phyloP scores from a whole-genome alignment of 2,797 vertebrate genomes.

The Etheostoma nigrum region DNA sequence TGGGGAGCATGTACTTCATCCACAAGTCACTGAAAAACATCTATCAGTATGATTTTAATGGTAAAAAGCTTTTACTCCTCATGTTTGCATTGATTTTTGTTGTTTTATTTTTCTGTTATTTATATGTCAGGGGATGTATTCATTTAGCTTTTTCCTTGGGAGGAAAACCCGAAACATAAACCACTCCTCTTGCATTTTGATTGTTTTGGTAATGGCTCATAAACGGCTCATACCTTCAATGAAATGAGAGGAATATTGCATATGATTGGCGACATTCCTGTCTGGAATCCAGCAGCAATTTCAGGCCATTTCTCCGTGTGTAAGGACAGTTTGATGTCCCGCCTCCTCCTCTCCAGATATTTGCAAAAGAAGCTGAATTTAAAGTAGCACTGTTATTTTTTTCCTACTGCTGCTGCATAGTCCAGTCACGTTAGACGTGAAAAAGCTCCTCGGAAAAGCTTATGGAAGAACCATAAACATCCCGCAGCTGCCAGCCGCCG shows the following conservation, averaged over 20 bases:
- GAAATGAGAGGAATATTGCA: slow-evolving; percentile 13
- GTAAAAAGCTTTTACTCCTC: slow-evolving; percentile 72
- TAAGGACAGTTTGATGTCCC: slow-evolving; percentile 54
- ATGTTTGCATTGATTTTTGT: slow-evolving; percentile 19
- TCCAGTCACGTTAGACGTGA: slow-evolving; percentile 84
- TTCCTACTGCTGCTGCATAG: slow-evolving; percentile 69
- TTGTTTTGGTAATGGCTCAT: slow-evolving; percentile 19
- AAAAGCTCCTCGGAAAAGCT: slow-evolving; percentile 84
- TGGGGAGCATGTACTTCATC: slow-evolving; percentile 90
- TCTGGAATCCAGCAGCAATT: slow-evolving; percentile 13
- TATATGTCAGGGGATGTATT: slow-evolving; percentile 3
- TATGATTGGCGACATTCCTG: slow-evolving; percentile 27
- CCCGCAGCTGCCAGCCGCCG: slow-evolving; percentile 76
- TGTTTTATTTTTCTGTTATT: background rate
- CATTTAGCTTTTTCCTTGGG: background rate
- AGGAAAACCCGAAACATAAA: background rate
- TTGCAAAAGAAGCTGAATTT: slow-evolving; percentile 70
- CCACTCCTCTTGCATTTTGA: background rate
- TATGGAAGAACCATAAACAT: slow-evolving; percentile 88
- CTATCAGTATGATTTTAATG: slow-evolving; percentile 87
- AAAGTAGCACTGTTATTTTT: slow-evolving; percentile 67
- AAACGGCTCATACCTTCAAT: slow-evolving; percentile 1
- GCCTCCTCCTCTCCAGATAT: slow-evolving; percentile 42
- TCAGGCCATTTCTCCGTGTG: slow-evolving; percentile 32
- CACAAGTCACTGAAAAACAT: slow-evolving; percentile 85